Evolutionary conservation across 1,140 invertebrate genomes (phyloP).

Genomic region (Drosophila ercepeae): DNA sequence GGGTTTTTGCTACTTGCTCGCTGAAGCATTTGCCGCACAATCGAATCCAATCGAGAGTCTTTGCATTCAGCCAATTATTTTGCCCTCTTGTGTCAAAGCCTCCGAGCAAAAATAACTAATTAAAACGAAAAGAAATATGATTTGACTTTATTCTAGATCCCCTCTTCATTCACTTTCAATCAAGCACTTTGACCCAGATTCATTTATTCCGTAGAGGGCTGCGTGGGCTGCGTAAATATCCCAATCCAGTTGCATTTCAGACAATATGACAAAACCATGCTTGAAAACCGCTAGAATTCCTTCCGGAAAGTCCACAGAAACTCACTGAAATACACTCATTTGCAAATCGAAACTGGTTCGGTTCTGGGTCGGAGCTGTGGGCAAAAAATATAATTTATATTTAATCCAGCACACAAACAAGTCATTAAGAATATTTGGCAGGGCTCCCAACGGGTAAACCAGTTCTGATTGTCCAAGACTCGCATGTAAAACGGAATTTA

Average conservation of each 20-base stretch:
- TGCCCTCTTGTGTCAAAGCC: constrained; percentile 23
- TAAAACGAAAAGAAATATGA: constrained; percentile 42
- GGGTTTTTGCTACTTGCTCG: constrained; percentile 24
- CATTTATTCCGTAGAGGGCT: constrained; percentile 1
- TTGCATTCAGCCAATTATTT: constrained; percentile 37
- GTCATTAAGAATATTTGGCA: constrained; percentile 72
- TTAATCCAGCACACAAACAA: constrained; percentile 75
- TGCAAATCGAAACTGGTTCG: constrained; percentile 46
- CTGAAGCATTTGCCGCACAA: constrained; percentile 8
- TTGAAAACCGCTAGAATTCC: constrained; percentile 4
- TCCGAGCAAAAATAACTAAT: constrained; percentile 29
- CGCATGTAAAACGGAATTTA: constrained; percentile 70
- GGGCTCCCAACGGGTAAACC: background rate
- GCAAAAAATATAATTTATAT: constrained; percentile 76
- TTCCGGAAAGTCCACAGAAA: constrained; percentile 1
- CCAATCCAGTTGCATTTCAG: background rate
- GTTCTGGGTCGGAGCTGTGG: background rate
- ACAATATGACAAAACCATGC: background rate
- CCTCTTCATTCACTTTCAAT: constrained; percentile 42
- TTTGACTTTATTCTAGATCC: constrained; percentile 10
- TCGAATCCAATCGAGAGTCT: constrained; percentile 37
- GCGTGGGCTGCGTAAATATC: constrained; percentile 10
- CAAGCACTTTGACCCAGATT: constrained; percentile 41
- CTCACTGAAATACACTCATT: constrained; percentile 63
- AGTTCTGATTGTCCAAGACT: constrained; percentile 6